Percentiles rank a stretch among this genome's conserved stretches.
phyloP scores from a whole-genome alignment of 1,140 invertebrate genomes.

The Drosophila novamexicana region DNA sequence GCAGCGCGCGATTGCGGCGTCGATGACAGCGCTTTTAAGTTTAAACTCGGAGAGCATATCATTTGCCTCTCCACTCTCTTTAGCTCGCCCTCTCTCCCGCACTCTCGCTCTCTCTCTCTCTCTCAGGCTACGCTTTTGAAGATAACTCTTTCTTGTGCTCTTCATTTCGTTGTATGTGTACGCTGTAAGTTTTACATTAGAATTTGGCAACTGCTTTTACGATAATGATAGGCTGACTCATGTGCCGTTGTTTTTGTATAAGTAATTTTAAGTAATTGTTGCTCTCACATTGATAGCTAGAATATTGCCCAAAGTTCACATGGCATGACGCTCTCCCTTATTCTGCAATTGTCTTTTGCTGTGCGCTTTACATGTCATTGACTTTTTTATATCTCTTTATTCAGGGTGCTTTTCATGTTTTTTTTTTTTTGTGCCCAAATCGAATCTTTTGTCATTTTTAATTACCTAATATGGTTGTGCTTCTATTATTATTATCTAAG shows the following conservation, averaged over 20 bases:
- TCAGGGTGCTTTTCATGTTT: slow-evolving; percentile 31
- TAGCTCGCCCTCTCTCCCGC: not conserved
- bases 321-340: slow-evolving; percentile 1
- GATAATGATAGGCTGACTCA: slow-evolving; percentile 61
- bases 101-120: slow-evolving; percentile 1
- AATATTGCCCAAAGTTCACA: slow-evolving; percentile 26
- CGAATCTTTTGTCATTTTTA: slow-evolving; percentile 77
- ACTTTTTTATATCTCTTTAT: slow-evolving; percentile 56
- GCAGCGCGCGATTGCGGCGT: slow-evolving; percentile 14
- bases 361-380: slow-evolving; percentile 74
- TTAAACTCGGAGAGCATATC: slow-evolving; percentile 18
- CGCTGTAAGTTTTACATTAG: slow-evolving; percentile 12
- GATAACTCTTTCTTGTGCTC: slow-evolving; percentile 3
- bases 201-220: slow-evolving; percentile 35
- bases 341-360: slow-evolving; percentile 48
- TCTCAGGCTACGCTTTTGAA: not conserved
- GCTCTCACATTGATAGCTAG: slow-evolving; percentile 30
- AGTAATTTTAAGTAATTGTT: slow-evolving; percentile 9
- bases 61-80: not conserved
- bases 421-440: slow-evolving; percentile 35
- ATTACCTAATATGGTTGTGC: slow-evolving; percentile 63
- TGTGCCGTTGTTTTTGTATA: slow-evolving; percentile 43
- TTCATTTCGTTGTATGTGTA: slow-evolving; percentile 6
- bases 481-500: slow-evolving; percentile 39
- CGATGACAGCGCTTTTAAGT: slow-evolving; percentile 5